Percentiles rank a stretch among this genome's conserved stretches.
phyloP scores from a whole-genome alignment of 2,888 invertebrate genomes.

The Pollenia labialis region DNA sequence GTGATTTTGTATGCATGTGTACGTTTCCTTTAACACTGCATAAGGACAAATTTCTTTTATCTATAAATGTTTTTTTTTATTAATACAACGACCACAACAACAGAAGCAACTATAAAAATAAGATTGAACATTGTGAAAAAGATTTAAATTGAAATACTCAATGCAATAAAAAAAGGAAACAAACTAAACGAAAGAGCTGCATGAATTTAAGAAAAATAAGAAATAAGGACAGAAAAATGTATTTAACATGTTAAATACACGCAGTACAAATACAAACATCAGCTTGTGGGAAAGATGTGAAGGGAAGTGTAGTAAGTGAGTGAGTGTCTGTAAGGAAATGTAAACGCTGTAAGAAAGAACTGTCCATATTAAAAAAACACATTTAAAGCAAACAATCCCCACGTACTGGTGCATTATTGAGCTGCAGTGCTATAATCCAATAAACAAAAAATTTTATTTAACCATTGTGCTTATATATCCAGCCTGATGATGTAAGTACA shows the following conservation, averaged over 20 bases:
- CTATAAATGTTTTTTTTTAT: constrained; percentile 42
- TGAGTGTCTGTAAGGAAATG: background rate
- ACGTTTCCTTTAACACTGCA: constrained; percentile 31
- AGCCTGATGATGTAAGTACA: too few species aligned
- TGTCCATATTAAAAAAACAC: constrained; percentile 25
- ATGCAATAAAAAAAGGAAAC: background rate
- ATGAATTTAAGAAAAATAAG: background rate
- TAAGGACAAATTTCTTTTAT: constrained; percentile 41
- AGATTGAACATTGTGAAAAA: constrained; percentile 53
- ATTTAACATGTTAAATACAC: constrained; percentile 46
- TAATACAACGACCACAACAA: background rate
- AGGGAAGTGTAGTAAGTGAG: background rate
- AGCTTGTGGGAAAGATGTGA: background rate
- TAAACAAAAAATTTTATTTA: background rate
- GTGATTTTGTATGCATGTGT: background rate
- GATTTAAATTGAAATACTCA: constrained; percentile 27
- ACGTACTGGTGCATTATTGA: background rate
- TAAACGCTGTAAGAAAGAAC: background rate
- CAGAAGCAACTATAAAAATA: constrained; percentile 4
- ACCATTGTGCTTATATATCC: too few species aligned
- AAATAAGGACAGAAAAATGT: background rate
- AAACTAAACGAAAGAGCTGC: background rate
- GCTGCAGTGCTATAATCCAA: background rate
- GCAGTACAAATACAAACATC: constrained; percentile 43
- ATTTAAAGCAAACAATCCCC: background rate